Percentiles rank a stretch among this genome's conserved stretches.
phyloP scores from a whole-genome alignment of 2,113 vertebrate species.

The Trichechus manatus region DNA sequence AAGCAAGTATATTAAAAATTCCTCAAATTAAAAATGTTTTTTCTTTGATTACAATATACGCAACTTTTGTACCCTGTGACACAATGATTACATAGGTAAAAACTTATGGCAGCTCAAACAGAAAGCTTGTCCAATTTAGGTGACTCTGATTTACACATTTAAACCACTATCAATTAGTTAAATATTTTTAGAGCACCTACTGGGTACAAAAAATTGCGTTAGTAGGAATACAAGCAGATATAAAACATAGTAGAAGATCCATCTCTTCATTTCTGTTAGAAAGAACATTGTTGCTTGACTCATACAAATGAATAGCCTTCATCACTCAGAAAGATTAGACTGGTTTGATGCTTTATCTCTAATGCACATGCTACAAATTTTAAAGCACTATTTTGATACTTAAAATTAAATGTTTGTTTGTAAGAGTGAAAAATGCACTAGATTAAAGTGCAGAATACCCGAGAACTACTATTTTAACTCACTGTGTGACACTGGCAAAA shows the following conservation, averaged over 20 bases:
- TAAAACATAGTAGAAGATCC: neutral
- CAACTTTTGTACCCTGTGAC: neutral
- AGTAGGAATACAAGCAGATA: neutral
- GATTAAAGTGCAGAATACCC: neutral
- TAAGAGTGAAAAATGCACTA: neutral
- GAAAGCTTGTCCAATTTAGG: neutral
- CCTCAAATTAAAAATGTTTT: neutral
- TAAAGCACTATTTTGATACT: neutral
- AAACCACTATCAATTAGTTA: constrained; percentile 47
- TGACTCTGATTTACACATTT: constrained; percentile 10
- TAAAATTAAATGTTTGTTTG: neutral
- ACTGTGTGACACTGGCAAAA: neutral
- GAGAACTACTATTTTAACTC: neutral
- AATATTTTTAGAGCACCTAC: neutral
- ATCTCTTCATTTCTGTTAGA: constrained; percentile 26
- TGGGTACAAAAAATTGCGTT: neutral
- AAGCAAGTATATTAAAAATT: neutral
- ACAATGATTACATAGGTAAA: constrained; percentile 20
- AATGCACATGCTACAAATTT: neutral
- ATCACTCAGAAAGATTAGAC: neutral
- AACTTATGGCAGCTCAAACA: neutral
- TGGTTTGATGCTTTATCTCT: neutral
- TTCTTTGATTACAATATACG: neutral
- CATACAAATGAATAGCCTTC: neutral
- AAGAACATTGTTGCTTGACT: neutral